Base-by-base conservation (phyloP, 2,888 invertebrate genomes). In the Folsomia candida region DNA sequence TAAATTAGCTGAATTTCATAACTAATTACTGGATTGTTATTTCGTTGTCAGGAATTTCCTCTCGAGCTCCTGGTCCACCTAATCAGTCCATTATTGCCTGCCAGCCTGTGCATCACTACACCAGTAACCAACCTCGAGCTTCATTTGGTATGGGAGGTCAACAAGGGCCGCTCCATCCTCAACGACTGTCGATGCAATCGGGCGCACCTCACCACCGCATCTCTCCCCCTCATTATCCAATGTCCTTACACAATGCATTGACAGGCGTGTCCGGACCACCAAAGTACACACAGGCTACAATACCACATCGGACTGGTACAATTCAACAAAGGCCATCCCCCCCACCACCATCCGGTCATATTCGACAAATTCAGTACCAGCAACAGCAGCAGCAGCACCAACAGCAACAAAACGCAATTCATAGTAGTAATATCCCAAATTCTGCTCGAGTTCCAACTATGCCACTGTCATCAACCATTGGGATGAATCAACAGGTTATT, bases 211-310 rank as follows among this genome's bases (percentile, higher is more conserved):
- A n/a, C n/a, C n/a, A n/a, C n/a, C 47, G 47, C 47, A 47, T 47
- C 18, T 11, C 18, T 9, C 27, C 66, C 1, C 28, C 11, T 11
- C 26, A 57, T 14, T 75, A 73, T 20, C 72, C 75, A n/a, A 65
- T 68, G 37, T 63, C 75, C 0, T 67, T 75, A 9, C 75, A 71
- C 47, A 67, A 69, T 65, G 75, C 71, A 47, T 58, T 75, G 22
- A 66, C 66, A 9, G n/a, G 54, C 63, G 3, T 60, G 51, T 20
- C 72, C 67, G 28, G 54, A 47, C 29, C 22, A 18, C 26, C n/a
- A 29, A 24, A 14, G 37, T 62, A 51, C n/a, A 26, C n/a, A 18
- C 26, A 57, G n/a, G 11, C 69, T 65, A 64, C 26, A 26, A n/a
- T 60, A 51, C 27, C 14, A 29, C 11, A 58, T 54, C 14, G 63